Base-by-base conservation (phyloP, 1,140 invertebrate species). In the Diploscapter pachys region DNA sequence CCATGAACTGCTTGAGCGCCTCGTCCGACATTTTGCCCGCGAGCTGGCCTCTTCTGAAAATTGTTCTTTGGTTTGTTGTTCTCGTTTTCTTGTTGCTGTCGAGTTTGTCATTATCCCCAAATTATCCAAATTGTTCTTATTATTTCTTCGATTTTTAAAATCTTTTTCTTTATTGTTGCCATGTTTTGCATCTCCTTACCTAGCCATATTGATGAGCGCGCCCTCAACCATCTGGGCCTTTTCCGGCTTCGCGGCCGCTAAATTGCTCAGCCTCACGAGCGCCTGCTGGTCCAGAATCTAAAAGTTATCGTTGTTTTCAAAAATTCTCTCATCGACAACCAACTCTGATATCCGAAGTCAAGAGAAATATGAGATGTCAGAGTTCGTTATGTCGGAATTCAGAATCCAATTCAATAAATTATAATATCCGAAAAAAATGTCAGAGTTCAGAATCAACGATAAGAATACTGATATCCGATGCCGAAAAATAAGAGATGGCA, bases 211-310 rank as follows among this genome's bases (percentile, higher is more conserved):
- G 61, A 96, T 89, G 70, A 98, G 90, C 90, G 96, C 93, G 79
- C 91, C 91, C 89, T 98, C 94, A 31, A 97, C 90, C 92, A 94
- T 92, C 86, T 90, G 90, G 6, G 92, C 95, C 87, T 96, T 97
- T 80, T 96, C 94, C 59, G 95, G 95, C 87, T 95, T 97, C 74
- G 93, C 93, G 72, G 96, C 87, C 84, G 92, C 91, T 61, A 98
- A 89, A 75, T 93, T 98, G 83, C 95, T 96, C 80, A 98, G 94
- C 90, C 95, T 89, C 71, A 93, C 93, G 88, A 94, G 89, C 8
- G 95, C 94, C 82, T 92, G 90, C 87, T 97, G 94, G 86, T 93
- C 92, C 11, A 97, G 88, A 67, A 95, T 90, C 78, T 87, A 84
- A 72, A 78, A 69, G 55, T 49, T 3, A 50, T 31, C 4, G 1